phyloP scores from a whole-genome alignment of 2,113 vertebrate genomes.

The Hypanus sabinus region DNA sequence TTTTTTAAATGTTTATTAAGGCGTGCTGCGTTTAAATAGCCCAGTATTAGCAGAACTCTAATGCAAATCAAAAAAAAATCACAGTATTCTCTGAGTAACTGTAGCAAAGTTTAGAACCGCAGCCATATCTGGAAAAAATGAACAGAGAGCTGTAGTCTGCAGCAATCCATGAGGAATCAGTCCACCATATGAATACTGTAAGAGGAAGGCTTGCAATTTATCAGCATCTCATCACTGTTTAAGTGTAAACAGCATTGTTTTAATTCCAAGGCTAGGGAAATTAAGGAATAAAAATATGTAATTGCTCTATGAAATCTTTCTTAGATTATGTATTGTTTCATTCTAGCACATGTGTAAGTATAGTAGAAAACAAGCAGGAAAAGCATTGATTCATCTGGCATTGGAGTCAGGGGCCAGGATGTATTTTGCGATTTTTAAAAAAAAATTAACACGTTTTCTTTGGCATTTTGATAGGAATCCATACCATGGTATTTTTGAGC shows the following conservation, averaged over 20 bases:
- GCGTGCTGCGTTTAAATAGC: no score
- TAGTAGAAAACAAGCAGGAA: not conserved
- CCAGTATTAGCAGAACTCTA: not conserved
- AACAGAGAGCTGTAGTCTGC: not conserved
- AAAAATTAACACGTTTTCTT: not conserved
- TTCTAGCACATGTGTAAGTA: not conserved
- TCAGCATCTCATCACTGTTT: not conserved
- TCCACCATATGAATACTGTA: not conserved
- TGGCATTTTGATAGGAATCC: not conserved
- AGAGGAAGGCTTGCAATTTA: not conserved
- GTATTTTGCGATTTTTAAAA: not conserved
- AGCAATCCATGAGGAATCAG: conserved; percentile 21
- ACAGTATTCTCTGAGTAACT: not conserved
- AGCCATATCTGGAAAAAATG: not conserved
- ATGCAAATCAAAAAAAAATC: not conserved
- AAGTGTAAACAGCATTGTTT: not conserved
- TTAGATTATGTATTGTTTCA: not conserved
- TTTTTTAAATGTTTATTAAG: not conserved
- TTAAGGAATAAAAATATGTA: not conserved
- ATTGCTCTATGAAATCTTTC: not conserved
- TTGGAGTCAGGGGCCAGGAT: not conserved
- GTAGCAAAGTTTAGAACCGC: not conserved
- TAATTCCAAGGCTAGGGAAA: not conserved
- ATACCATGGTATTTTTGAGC: not conserved
- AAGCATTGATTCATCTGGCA: not conserved